Evolutionary conservation across 2,113 vertebrate species (phyloP).

Genomic region (Phrynocephalus versicolor): DNA sequence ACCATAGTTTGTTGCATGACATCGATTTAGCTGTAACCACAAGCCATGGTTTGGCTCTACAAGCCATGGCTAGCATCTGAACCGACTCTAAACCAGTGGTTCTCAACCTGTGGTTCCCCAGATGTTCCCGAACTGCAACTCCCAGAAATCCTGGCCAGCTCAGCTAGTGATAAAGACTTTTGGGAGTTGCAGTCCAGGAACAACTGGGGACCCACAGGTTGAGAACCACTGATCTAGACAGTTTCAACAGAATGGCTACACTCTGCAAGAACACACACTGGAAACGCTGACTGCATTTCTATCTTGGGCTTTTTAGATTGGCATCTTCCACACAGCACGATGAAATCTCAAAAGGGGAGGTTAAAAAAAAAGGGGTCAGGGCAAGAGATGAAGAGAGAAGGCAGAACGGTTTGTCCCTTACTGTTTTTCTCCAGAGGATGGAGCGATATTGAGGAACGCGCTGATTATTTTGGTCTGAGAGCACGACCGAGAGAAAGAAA

Average conservation of each 20-base stretch:
- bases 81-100: too few relatives aligned
- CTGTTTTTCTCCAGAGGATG: constrained; percentile 95
- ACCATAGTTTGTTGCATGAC: neutral
- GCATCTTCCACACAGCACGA: neutral
- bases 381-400: neutral
- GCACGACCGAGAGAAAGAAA: constrained; percentile 95
- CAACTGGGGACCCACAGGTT: too few relatives aligned
- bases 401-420: constrained; percentile 72
- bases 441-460: constrained; percentile 95
- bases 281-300: neutral
- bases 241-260: neutral
- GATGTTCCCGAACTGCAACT: too few relatives aligned
- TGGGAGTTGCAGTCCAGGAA: too few relatives aligned
- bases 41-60: neutral
- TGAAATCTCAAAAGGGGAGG: neutral
- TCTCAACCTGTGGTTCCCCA: too few relatives aligned
- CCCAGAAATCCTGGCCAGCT: too few relatives aligned
- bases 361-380: neutral
- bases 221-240: too few relatives aligned
- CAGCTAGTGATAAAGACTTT: too few relatives aligned
- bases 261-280: neutral
- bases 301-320: neutral
- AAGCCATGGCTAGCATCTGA: neutral
- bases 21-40: neutral
- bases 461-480: constrained; percentile 97